These are phyloP conservation scores for Erpornis zantholeuca DNA, from an alignment of 2,113 vertebrate genomes.

Conservation along the genomic window DNA sequence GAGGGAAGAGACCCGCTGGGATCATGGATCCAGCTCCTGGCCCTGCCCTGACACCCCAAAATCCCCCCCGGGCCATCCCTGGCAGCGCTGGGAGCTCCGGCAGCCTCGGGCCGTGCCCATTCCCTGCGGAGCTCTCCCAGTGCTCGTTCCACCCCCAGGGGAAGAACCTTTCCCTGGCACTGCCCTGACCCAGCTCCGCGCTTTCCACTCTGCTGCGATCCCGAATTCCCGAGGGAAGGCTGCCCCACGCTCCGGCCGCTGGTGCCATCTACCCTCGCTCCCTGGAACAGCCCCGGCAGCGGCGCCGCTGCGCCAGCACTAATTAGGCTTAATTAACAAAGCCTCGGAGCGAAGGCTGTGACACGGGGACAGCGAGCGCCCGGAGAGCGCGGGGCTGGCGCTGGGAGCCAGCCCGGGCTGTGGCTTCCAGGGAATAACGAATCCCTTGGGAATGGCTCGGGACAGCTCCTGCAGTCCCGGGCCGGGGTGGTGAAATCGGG, in stretches of 20 bases:
- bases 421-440: neutral
- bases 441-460: neutral
- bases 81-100: neutral
- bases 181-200: no score
- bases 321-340: slow-evolving; percentile 17
- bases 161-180: neutral
- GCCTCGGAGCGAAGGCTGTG: neutral
- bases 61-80: neutral
- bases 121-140: neutral
- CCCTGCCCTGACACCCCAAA: neutral
- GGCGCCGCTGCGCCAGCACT: neutral
- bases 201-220: rapidly evolving
- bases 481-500: no score
- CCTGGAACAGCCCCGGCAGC: neutral
- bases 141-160: no score
- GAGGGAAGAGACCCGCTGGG: neutral
- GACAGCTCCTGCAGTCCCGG: neutral
- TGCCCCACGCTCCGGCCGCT: neutral
- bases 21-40: neutral
- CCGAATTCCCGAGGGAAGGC: neutral
- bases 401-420: neutral
- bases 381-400: neutral
- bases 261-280: neutral
- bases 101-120: neutral
- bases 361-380: neutral